These are phyloP conservation scores for Caenorhabditis doughertyi DNA, from an alignment of 2,888 invertebrate genomes.

Conservation along the genomic window DNA sequence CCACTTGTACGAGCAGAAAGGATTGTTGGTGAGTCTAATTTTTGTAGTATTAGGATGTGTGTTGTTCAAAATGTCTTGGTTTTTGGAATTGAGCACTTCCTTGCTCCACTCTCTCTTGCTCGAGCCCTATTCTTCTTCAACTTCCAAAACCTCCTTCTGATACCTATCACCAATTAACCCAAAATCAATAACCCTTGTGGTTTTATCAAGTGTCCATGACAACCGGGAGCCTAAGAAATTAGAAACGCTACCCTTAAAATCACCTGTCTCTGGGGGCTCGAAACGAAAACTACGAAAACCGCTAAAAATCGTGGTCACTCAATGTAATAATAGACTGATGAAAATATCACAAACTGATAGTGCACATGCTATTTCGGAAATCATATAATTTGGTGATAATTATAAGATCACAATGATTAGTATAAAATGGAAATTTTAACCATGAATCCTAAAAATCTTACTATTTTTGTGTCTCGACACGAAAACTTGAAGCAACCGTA, in stretches of 20 bases:
- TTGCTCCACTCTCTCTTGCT: no score
- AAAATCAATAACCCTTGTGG: not conserved
- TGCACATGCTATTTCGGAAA: no score
- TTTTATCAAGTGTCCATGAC: constrained; percentile 17
- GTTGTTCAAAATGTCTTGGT: not conserved
- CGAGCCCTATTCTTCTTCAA: no score
- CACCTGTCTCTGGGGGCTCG: constrained; percentile 5
- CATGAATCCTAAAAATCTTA: no score
- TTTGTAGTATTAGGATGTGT: not conserved
- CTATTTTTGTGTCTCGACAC: no score
- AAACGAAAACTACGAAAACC: not conserved
- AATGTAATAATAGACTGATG: not conserved
- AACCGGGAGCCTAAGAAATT: not conserved
- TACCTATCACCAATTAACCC: no score
- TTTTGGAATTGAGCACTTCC: no score
- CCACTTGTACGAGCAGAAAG: constrained; percentile 35
- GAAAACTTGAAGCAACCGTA: no score
- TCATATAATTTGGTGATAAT: no score
- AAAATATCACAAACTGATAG: not conserved
- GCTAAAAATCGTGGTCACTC: not conserved
- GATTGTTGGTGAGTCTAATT: constrained; percentile 41
- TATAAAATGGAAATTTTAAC: no score
- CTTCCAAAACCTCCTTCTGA: no score
- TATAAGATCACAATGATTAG: no score
- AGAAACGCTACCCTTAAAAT: not conserved